These are phyloP conservation scores for Thera obeliscata DNA, from an alignment of 2,888 invertebrate species.

Conservation along the genomic window DNA sequence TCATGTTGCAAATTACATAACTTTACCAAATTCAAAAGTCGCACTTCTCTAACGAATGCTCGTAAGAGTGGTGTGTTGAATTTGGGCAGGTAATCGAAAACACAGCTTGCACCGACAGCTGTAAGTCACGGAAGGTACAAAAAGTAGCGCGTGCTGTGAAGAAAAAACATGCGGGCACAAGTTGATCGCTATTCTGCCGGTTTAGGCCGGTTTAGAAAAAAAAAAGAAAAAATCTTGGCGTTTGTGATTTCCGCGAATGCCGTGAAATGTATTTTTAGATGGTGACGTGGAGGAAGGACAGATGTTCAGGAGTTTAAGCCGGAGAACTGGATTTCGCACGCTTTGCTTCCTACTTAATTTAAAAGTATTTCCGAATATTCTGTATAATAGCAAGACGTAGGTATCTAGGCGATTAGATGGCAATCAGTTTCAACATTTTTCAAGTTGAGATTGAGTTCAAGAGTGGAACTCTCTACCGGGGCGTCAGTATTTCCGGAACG, in stretches of 20 bases:
- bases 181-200: conserved; percentile 68
- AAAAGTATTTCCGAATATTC: neutral
- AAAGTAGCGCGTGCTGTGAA: conserved; percentile 75
- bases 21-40: conserved; percentile 47
- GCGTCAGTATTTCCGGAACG: too few relatives aligned
- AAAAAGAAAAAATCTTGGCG: conserved; percentile 44
- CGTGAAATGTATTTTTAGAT: conserved; percentile 66
- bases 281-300: conserved; percentile 16
- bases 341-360: conserved; percentile 1
- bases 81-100: conserved; percentile 62
- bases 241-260: conserved; percentile 69
- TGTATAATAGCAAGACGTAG: too few relatives aligned
- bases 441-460: too few relatives aligned
- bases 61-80: conserved; percentile 39
- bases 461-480: too few relatives aligned
- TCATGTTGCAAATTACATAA: conserved; percentile 77
- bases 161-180: conserved; percentile 82
- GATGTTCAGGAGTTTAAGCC: conserved; percentile 23
- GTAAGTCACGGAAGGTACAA: conserved; percentile 76
- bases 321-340: conserved; percentile 21
- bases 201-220: conserved; percentile 45
- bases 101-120: conserved; percentile 81
- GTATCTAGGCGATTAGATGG: too few relatives aligned
- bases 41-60: conserved; percentile 1
- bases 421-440: too few relatives aligned